Percentiles rank a stretch among this genome's conserved stretches.
These are phyloP conservation scores for Venturia canescens DNA, from an alignment of 1,140 invertebrate genomes.

Conservation along the genomic window DNA sequence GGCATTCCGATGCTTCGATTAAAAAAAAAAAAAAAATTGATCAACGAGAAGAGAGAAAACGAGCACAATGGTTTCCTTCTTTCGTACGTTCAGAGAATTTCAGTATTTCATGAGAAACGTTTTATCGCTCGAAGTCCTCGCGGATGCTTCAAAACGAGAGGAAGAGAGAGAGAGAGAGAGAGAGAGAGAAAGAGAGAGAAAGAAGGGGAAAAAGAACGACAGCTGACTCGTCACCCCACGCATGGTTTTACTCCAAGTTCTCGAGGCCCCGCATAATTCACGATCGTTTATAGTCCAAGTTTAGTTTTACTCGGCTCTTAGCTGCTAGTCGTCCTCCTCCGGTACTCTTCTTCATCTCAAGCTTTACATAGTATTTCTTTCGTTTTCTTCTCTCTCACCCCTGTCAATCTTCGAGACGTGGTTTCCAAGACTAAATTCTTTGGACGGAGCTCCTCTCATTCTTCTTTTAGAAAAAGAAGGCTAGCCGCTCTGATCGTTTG, in stretches of 20 bases:
- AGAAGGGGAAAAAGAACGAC: conserved; percentile 25
- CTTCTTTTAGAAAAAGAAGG: too few relatives aligned
- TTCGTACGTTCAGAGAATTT: too few relatives aligned
- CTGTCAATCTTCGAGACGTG: too few relatives aligned
- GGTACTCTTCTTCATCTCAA: not conserved
- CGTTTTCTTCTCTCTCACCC: not conserved
- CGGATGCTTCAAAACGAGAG: too few relatives aligned
- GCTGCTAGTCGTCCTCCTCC: conserved; percentile 43
- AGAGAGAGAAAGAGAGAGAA: conserved; percentile 1
- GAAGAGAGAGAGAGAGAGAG: not conserved
- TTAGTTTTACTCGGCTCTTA: conserved; percentile 52
- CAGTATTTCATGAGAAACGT: too few relatives aligned
- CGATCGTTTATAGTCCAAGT: conserved; percentile 25
- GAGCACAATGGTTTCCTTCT: too few relatives aligned
- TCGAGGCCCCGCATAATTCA: not conserved
- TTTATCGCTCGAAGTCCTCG: too few relatives aligned
- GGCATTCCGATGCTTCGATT: too few relatives aligned
- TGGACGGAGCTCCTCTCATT: not conserved
- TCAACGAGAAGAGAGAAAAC: too few relatives aligned
- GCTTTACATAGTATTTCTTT: not conserved
- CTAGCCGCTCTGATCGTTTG: not conserved
- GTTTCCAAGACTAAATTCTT: not conserved
- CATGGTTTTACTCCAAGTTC: conserved; percentile 43
- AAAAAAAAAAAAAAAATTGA: too few relatives aligned
- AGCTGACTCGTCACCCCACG: conserved; percentile 59